Percentiles rank a stretch among this genome's conserved stretches.
phyloP scores from a whole-genome alignment of 2,797 vertebrate genomes.

The Adrianichthys oophorus region DNA sequence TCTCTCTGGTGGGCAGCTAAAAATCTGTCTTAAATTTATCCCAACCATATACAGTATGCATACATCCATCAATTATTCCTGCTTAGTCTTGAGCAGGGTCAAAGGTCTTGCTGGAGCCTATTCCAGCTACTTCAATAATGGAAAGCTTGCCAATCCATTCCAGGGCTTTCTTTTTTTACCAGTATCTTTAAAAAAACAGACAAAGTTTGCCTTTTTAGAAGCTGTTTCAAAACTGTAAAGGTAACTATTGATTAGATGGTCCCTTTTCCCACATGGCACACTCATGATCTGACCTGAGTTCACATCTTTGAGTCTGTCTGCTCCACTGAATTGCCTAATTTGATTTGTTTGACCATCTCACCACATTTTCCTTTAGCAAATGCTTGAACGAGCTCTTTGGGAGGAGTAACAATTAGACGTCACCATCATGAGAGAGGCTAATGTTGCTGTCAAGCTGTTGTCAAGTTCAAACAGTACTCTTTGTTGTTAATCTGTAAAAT shows the following conservation, averaged over 20 bases:
- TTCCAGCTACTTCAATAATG: too few species aligned
- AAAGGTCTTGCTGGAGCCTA: too few species aligned
- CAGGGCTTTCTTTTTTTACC: too few species aligned
- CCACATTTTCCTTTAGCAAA: conserved; percentile 5
- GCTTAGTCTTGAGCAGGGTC: too few species aligned
- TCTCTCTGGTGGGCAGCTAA: not conserved
- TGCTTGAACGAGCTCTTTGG: not conserved
- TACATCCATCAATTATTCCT: too few species aligned
- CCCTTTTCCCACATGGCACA: not conserved
- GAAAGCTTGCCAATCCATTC: too few species aligned
- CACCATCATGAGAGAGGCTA: not conserved
- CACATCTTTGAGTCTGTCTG: conserved; percentile 1
- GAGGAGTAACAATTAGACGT: not conserved
- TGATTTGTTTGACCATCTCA: not conserved
- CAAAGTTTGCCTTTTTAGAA: not conserved
- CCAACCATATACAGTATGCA: too few species aligned
- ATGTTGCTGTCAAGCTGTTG: conserved; percentile 11
- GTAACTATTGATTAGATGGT: not conserved
- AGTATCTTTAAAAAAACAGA: too few species aligned
- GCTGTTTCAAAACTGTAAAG: not conserved
- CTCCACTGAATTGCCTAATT: conserved; percentile 1
- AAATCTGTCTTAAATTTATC: not conserved
- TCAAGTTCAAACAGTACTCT: conserved; percentile 14
- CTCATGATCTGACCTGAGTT: not conserved
- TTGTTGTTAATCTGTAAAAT: not conserved